A percentile compares a stretch with the other conserved stretches of the same genome.
Evolutionary conservation across 2,797 vertebrate species (phyloP).

Genomic region (Notamacropus eugenii): DNA sequence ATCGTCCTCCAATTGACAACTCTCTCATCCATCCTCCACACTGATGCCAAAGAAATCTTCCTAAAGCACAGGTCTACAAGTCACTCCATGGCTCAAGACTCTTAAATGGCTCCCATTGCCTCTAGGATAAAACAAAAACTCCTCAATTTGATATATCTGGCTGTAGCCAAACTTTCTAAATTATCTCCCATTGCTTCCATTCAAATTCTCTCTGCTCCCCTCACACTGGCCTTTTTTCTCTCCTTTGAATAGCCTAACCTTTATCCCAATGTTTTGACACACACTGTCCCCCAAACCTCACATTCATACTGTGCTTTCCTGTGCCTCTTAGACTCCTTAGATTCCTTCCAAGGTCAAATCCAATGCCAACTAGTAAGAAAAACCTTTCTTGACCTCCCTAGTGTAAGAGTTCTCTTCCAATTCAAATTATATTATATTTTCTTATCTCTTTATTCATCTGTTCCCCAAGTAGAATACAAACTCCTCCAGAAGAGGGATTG

Average conservation of each 20-base stretch:
- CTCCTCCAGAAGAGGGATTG: not conserved
- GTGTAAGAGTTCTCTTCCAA: not conserved
- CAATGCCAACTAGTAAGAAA: not conserved
- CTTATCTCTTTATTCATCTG: not conserved
- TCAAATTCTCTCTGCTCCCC: not conserved
- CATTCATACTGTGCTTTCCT: not conserved
- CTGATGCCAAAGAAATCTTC: constrained; percentile 38
- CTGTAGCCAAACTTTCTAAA: not conserved
- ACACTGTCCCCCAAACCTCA: not conserved
- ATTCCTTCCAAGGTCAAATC: not conserved
- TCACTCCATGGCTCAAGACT: not conserved
- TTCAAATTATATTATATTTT: not conserved
- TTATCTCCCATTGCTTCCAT: not conserved
- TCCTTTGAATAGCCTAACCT: not conserved
- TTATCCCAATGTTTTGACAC: not conserved
- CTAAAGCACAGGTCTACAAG: not conserved
- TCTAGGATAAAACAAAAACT: not conserved
- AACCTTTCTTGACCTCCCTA: not conserved
- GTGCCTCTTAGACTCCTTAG: not conserved
- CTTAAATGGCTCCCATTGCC: not conserved
- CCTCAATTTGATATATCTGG: not conserved
- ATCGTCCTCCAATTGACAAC: not conserved
- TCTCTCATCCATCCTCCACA: not conserved
- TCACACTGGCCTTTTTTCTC: not conserved
- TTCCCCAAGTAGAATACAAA: not conserved